Evolutionary conservation across 2,113 vertebrate species (phyloP).

Genomic region (Pteruthius melanotis): DNA sequence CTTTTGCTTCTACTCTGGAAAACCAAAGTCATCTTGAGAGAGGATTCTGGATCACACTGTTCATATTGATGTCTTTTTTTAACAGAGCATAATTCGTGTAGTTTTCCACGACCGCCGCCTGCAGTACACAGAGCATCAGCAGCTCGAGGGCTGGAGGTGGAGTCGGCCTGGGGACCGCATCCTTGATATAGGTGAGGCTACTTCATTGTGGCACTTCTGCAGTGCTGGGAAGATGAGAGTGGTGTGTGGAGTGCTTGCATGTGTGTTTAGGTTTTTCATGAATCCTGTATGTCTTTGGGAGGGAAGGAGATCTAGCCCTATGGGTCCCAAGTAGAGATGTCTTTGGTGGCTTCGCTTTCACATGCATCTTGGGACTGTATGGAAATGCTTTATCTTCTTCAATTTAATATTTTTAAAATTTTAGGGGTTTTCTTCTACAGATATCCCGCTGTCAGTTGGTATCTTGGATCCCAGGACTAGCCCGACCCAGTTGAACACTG

Average conservation of each 20-base stretch:
- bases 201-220: not conserved
- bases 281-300: not conserved
- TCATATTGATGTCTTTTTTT: slow-evolving; percentile 22
- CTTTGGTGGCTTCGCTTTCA: not conserved
- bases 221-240: not conserved
- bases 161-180: slow-evolving; percentile 93
- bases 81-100: slow-evolving; percentile 90
- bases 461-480: slow-evolving; percentile 87
- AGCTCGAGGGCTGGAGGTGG: slow-evolving; percentile 95
- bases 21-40: not conserved
- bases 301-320: not conserved
- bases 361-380: slow-evolving; percentile 11
- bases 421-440: slow-evolving; percentile 79
- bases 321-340: not conserved
- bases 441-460: slow-evolving; percentile 90
- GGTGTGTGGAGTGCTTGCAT: not conserved
- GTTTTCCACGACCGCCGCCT: slow-evolving; percentile 92
- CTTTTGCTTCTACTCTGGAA: slow-evolving; percentile 17
- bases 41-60: not conserved
- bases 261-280: not conserved
- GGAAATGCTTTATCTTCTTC: slow-evolving; percentile 58
- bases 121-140: slow-evolving; percentile 92
- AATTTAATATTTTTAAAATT: slow-evolving; percentile 75
- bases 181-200: slow-evolving; percentile 86
- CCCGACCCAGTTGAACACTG: slow-evolving; percentile 87